phyloP scores from a whole-genome alignment of 2,113 vertebrate species.

The Xenopus borealis region DNA sequence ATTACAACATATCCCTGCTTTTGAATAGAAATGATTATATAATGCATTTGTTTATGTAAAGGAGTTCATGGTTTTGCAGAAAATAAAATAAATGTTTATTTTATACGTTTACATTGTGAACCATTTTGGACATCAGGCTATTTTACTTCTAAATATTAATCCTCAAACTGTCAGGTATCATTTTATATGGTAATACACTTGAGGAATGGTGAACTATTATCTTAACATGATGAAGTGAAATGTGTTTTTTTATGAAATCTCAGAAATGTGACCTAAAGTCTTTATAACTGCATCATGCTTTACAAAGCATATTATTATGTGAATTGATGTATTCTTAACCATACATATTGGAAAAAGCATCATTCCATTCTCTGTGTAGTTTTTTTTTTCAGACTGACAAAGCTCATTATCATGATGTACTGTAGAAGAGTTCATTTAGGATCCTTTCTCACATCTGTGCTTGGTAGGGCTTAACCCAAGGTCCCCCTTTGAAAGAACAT shows the following conservation, averaged over 20 bases:
- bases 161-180: too few relatives aligned
- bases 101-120: too few relatives aligned
- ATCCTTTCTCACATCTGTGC: constrained; percentile 49
- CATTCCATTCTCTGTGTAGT: constrained; percentile 47
- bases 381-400: constrained; percentile 60
- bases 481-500: constrained; percentile 27
- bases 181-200: too few relatives aligned
- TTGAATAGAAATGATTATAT: neutral
- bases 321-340: constrained; percentile 9
- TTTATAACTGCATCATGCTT: neutral
- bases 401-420: constrained; percentile 60
- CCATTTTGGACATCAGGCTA: too few relatives aligned
- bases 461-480: constrained; percentile 37
- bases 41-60: neutral
- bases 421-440: constrained; percentile 49
- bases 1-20: neutral
- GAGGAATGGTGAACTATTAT: too few relatives aligned
- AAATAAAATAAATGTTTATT: too few relatives aligned
- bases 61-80: too few relatives aligned
- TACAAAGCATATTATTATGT: neutral
- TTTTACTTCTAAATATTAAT: too few relatives aligned
- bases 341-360: constrained; percentile 12
- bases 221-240: too few relatives aligned
- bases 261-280: neutral
- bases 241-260: too few relatives aligned